Percentiles rank a stretch among this genome's conserved stretches.
phyloP scores from a whole-genome alignment of 2,888 invertebrate species.

The Brachypalpus laphriformis region DNA sequence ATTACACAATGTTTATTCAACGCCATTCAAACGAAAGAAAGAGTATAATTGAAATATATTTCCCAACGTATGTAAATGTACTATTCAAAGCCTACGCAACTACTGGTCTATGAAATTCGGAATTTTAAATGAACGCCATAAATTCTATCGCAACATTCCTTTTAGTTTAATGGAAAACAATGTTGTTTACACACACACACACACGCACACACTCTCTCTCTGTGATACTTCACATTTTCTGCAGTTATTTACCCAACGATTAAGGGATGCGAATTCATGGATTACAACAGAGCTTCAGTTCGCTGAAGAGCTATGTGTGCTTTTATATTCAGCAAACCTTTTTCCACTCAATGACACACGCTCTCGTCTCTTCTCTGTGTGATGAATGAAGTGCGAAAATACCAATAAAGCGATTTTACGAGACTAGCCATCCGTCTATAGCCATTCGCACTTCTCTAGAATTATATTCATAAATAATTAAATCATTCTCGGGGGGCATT shows the following conservation, averaged over 20 bases:
- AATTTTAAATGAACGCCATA: slow-evolving; percentile 63
- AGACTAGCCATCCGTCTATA: slow-evolving; percentile 34
- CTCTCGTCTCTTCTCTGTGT: slow-evolving; percentile 10
- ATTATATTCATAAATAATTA: slow-evolving; percentile 66
- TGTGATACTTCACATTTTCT: no score
- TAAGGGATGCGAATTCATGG: slow-evolving; percentile 46
- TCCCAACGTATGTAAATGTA: not conserved
- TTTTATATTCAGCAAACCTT: slow-evolving; percentile 15
- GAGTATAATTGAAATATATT: slow-evolving; percentile 59
- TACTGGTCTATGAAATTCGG: slow-evolving; percentile 37
- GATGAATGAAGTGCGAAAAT: slow-evolving; percentile 67
- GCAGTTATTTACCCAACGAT: slow-evolving; percentile 13
- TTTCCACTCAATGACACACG: slow-evolving; percentile 56
- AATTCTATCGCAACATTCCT: slow-evolving; percentile 62
- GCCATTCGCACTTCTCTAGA: slow-evolving; percentile 49
- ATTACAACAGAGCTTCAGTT: slow-evolving; percentile 4
- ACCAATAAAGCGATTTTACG: slow-evolving; percentile 60
- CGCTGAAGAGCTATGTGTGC: not conserved
- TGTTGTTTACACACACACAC: slow-evolving; percentile 18
- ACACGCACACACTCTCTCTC: not conserved
- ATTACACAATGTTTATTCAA: slow-evolving; percentile 20
- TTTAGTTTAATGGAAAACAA: slow-evolving; percentile 67
- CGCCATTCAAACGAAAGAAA: slow-evolving; percentile 4
- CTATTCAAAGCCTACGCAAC: not conserved
- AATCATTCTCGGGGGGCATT: slow-evolving; percentile 38